Evolutionary conservation across 2,797 vertebrate species (phyloP), one percentile per base, ranked within the genome.

Genomic region (Pseudochaenichthys georgianus): DNA sequence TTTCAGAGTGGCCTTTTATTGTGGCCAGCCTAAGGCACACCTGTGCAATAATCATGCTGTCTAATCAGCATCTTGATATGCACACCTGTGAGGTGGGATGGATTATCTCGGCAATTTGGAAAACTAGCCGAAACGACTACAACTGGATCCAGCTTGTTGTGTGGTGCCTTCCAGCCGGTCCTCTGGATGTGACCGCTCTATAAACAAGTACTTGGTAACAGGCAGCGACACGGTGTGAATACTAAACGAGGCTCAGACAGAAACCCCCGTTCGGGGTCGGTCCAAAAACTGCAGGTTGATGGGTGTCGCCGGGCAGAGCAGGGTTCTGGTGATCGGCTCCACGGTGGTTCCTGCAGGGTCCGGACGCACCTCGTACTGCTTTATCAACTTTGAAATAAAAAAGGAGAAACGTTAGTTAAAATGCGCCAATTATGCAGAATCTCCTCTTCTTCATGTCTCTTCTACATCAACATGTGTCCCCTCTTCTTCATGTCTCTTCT

Each of bases 251-350:
- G 73, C 66, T 89, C 73, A 81, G 9, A 53, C 46, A 55, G 77
- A 52, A 34, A n/a, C 62, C 5, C 66, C 59, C 19, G 60, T 62
- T 8, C 12, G 48, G 12, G 58, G 21, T 77, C 95, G 83, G 83
- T 94, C 91, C 60, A 94, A 52, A 77, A 96, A 95, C 92, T 93
- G 93, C 68, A 96, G 88, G 83, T 94, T 89, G 23, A 96, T 94
- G 1, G 89, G 88, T 2, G 81, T 66, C 0, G 86, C 91, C 0
- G 95, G 95, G 16, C 89, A 93, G 3, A 95, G 87, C 72, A 95
- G 71, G 1, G 95, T 96, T 55, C 95, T 92, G 75, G 95, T 95
- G 77, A 94, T 91, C 0, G 95, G 86, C 53, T 73, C 86, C 50
- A 96, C 94, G 0, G 43, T 71, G 23, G 80, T 77, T 41, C 94